Base-by-base conservation (phyloP, 2,888 invertebrate species). In the Tetheella fluctuosa region DNA sequence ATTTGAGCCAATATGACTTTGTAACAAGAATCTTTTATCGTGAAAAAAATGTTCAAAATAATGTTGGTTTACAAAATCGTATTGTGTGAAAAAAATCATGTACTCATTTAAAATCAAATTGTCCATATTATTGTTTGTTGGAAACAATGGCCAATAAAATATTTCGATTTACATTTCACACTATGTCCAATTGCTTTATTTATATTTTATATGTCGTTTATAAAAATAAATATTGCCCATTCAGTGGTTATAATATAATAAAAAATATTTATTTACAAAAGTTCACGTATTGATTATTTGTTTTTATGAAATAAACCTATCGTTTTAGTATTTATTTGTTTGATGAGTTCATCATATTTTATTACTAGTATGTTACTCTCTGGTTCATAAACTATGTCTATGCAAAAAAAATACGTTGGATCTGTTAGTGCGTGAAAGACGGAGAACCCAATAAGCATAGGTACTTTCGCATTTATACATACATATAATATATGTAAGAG, bases 121-220 rank as follows among this genome's bases (percentile, higher is more conserved):
- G 69, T 62, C 61, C 62, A 66, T 73, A 77, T 77, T 75, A 69
- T 73, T 73, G 60, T 62, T 73, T 75, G 73, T 63, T 69, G 71
- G 66, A 77, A 83, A 88, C 88, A 88, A 88, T 88, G 79, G 82
- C 60, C 80, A 64, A 85, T 88, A 86, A 85, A 86, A 84, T 77
- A 83, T 84, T 55, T 76, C 71, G 73, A 65, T 81, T 80, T 69
- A 80, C 77, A 30, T 30, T 54, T n/a, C 64, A 67, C 63, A 63
- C 63, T 69, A 71, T 64, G 57, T 63, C 72, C 68, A 74, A 82
- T 79, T 69, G 74, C 65, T 80, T 80, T 73, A 74, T 70, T 76
- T 79, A 76, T 77, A 75, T 65, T 73, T 67, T 71, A 63, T 63
- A 68, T 68, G 69, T 70, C 65, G 68, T 68, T 62, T 62, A 71